Base-by-base conservation (phyloP, 2,888 invertebrate genomes). In the Eupithecia subfuscata region DNA sequence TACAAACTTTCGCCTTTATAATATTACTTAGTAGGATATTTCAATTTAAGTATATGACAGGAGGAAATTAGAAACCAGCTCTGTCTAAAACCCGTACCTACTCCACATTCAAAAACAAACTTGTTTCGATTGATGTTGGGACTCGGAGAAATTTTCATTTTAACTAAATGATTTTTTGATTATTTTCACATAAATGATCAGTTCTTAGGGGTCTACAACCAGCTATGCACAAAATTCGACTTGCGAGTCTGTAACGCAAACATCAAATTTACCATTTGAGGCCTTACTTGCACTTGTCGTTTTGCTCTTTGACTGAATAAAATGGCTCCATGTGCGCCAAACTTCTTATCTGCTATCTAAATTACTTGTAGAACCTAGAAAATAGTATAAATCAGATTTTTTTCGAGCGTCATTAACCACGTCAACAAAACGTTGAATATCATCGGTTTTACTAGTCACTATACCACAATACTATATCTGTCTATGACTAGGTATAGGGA, bases 401-500 rank as follows among this genome's bases (percentile, higher is more conserved):
- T 37, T 37, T 37, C 37, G 37, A 7, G 37, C 37, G 37, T 37
- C 37, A 37, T 6, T 37, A 37, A 37, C 37, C 37, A 37, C 37
- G 12, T 52, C 45, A 52, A 64, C 30, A 25, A 2, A 56, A 60
- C 6, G 6, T 77, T 72, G 45, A 73, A 76, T 74, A 69, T 65
- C 76, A 69, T 74, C 69, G 78, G 75, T 73, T 75, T 70, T 78
- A 69, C 71, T 74, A 78, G 77, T 77, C 78, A 48, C 48, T n/a
- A n/a, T 48, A 79, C 65, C 18, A 22, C 65, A 34, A 64, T 25
- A 56, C n/a, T 52, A 18, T 48, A 18, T n/a, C 52, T 25, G 25
- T n/a, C 25, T 12, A 22, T 25, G 12, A 6, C 60, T 60, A 60
- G 60, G 60, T 90, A 90, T 30, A 30, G 30, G 81, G 86, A 90